Conservation (phyloP, 2,113 vertebrate genomes). For the Ammospiza nelsoni region DNA sequence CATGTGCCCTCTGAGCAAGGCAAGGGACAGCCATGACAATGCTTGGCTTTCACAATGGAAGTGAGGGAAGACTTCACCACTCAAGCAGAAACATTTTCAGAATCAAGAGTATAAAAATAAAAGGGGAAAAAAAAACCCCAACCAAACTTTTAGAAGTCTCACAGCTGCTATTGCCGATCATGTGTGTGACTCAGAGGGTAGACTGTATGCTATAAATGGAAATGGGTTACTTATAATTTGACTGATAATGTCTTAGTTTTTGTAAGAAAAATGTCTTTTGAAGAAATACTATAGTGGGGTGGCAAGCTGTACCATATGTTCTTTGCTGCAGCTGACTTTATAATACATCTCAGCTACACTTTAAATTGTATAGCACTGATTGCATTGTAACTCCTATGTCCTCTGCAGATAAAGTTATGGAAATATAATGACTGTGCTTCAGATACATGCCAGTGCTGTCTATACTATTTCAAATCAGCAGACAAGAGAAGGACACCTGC, state of each 20-base stretch:
- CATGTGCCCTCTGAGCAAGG: not conserved
- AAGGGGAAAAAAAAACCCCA: accelerated
- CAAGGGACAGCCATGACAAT: accelerated
- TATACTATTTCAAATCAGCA: constrained; percentile 5
- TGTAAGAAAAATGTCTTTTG: constrained; percentile 66
- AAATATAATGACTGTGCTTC: constrained; percentile 33
- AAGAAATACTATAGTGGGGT: constrained; percentile 52
- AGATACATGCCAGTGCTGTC: not conserved
- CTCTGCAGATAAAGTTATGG: constrained; percentile 51
- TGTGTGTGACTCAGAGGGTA: constrained; percentile 56
- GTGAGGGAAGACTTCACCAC: not conserved
- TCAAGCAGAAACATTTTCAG: constrained; percentile 19
- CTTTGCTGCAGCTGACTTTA: constrained; percentile 66
- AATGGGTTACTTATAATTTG: constrained; percentile 66
- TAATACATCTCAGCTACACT: constrained; percentile 41
- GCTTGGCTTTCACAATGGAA: not conserved
- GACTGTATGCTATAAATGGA: constrained; percentile 70
- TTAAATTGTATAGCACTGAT: constrained; percentile 55
- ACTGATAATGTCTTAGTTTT: constrained; percentile 67
- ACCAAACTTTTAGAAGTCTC: constrained; percentile 30
- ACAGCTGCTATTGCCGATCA: constrained; percentile 52
- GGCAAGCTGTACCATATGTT: constrained; percentile 61
- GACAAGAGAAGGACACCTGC: constrained; percentile 21
- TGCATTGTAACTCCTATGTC: constrained; percentile 58
- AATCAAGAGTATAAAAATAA: constrained; percentile 8